These are phyloP conservation scores for Heptranchias perlo DNA, from an alignment of 2,113 vertebrate genomes.

Conservation along the genomic window DNA sequence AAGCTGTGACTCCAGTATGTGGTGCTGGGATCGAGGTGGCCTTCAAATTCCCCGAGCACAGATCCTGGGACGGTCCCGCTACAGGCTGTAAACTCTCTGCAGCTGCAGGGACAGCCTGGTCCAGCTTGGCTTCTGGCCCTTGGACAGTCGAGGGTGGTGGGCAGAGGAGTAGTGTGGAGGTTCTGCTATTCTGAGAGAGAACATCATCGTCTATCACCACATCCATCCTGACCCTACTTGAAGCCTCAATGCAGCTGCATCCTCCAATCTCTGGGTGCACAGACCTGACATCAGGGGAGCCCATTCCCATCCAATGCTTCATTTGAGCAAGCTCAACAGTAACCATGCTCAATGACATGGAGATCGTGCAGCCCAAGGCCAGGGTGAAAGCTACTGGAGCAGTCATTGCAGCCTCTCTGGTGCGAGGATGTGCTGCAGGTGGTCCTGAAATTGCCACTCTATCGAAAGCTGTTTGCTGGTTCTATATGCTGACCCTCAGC, in stretches of 20 bases:
- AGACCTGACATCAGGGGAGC: neutral
- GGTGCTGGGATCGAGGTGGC: neutral
- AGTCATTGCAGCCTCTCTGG: neutral
- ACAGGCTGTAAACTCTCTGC: neutral
- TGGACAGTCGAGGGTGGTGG: neutral
- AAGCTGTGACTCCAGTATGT: neutral
- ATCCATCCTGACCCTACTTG: neutral
- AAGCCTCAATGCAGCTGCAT: neutral
- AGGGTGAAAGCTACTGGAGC: neutral
- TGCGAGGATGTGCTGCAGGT: neutral
- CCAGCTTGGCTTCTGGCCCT: neutral
- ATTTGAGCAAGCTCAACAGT: neutral
- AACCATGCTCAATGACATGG: neutral
- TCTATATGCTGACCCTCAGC: neutral
- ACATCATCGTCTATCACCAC: neutral
- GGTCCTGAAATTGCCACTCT: neutral
- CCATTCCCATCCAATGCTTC: neutral
- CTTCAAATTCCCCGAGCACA: neutral
- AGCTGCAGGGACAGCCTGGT: neutral
- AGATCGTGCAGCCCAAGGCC: neutral
- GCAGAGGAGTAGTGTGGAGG: neutral
- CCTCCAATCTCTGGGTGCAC: neutral
- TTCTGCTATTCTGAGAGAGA: neutral
- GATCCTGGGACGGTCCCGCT: neutral
- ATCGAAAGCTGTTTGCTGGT: neutral